These are phyloP conservation scores for Lucinisca nassula DNA, from an alignment of 2,888 invertebrate species.

Conservation along the genomic window DNA sequence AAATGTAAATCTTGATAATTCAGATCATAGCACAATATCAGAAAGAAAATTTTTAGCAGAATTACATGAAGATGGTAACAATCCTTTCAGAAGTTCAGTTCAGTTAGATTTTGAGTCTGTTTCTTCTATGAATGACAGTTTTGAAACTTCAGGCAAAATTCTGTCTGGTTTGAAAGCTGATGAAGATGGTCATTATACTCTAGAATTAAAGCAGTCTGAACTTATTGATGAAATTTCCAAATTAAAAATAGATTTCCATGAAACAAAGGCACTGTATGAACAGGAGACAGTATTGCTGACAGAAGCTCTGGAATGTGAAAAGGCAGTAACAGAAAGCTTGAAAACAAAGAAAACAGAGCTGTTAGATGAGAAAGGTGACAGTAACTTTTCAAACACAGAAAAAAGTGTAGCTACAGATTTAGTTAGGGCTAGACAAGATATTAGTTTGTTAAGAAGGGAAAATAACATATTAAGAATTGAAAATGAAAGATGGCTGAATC, in stretches of 20 bases:
- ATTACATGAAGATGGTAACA: conserved; percentile 7
- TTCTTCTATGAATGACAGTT: conserved; percentile 27
- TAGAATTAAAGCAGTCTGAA: conserved; percentile 79
- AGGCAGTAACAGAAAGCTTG: conserved; percentile 54
- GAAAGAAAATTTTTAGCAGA: conserved; percentile 35
- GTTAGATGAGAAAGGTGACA: conserved; percentile 38
- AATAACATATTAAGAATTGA: conserved; percentile 79
- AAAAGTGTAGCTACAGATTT: conserved; percentile 63
- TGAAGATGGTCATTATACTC: conserved; percentile 71
- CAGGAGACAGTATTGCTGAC: conserved; percentile 80
- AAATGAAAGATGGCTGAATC: conserved; percentile 75
- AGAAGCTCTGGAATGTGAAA: conserved; percentile 79
- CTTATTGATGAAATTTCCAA: conserved; percentile 80
- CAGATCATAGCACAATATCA: conserved; percentile 30
- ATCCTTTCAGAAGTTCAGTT: conserved; percentile 42
- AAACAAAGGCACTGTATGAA: conserved; percentile 81
- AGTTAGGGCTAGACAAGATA: conserved; percentile 72
- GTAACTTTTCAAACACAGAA: conserved; percentile 27
- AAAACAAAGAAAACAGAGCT: conserved; percentile 19
- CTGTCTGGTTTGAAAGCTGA: conserved; percentile 63
- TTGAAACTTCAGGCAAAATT: conserved; percentile 53
- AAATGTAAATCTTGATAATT: background rate
- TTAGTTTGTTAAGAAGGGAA: conserved; percentile 77
- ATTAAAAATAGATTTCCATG: conserved; percentile 76
- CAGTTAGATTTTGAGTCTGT: conserved; percentile 35